Evolutionary conservation across 2,888 invertebrate species (phyloP), one percentile per base, ranked within the genome.

Genomic region (Parnassius glacialis): DNA sequence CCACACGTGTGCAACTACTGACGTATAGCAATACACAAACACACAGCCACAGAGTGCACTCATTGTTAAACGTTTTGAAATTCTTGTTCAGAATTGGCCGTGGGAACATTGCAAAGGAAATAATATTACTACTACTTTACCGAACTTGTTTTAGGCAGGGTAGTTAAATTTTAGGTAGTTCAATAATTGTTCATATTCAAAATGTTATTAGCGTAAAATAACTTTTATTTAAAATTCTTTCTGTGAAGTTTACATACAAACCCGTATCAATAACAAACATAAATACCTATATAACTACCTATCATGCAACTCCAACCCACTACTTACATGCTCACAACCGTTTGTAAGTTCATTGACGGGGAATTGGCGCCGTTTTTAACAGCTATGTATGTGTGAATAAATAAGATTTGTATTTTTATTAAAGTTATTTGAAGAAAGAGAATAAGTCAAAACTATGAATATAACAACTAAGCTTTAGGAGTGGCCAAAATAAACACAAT

Each of bases 31-130:
- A 55, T 59, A 59, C 52, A 65, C 72, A 55, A 57, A 59, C 52
- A 65, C 72, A 73, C 72, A 70, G 68, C 74, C 73, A 74, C 75
- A 74, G 70, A 73, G 70, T 81, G 81, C 83, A 83, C 79, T 86
- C 84, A 88, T 87, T 87, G 87, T 87, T 84, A 81, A 79, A 79
- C 81, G 81, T 83, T 84, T 86, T 83, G 81, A 86, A 86, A 84
- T 87, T 84, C 83, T 83, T 80, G 79, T 75, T 82, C 73, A 77
- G 78, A 84, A 85, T 82, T 75, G 78, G 81, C 81, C 87, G 87
- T 88, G 87, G 86, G 87, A 88, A 87, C 78, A 70, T 45, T n/a
- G 12, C 12, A 11, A 11, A 11, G 45, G 5, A 45, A 65, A 78
- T 73, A 42, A n/a, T 52, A 50, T 52, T 12, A 34, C 13, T 41